These are phyloP conservation scores for Buathra laborator DNA, from an alignment of 2,888 invertebrate species.

Conservation along the genomic window DNA sequence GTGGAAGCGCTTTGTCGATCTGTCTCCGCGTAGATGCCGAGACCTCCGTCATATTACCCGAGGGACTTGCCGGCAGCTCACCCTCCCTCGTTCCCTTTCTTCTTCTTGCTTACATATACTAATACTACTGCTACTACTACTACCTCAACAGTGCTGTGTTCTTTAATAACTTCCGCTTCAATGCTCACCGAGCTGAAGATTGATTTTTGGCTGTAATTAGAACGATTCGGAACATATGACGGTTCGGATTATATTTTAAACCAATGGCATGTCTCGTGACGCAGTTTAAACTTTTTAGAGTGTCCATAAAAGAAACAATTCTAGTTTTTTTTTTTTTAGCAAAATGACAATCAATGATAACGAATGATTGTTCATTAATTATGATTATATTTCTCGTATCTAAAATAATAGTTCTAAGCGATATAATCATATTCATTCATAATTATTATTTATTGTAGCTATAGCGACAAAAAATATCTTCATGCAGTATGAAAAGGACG, in stretches of 20 bases:
- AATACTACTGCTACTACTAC: slow-evolving; percentile 2
- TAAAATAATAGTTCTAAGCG: too few relatives aligned
- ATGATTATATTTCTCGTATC: too few relatives aligned
- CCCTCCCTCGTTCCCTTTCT: slow-evolving; percentile 34
- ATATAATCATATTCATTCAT: too few relatives aligned
- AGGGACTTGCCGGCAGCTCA: slow-evolving; percentile 48
- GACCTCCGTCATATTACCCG: slow-evolving; percentile 60
- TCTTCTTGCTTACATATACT: slow-evolving; percentile 47
- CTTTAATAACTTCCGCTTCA: slow-evolving; percentile 51
- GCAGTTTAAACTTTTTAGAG: too few relatives aligned
- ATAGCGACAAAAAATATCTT: background rate
- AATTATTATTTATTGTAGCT: background rate
- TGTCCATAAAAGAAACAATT: too few relatives aligned
- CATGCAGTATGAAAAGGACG: background rate
- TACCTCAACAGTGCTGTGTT: background rate
- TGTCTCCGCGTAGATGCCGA: slow-evolving; percentile 71
- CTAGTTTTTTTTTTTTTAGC: too few relatives aligned
- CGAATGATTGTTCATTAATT: too few relatives aligned
- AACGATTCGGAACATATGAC: slow-evolving; percentile 22
- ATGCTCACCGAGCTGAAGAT: slow-evolving; percentile 34
- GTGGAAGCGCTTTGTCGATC: slow-evolving; percentile 79
- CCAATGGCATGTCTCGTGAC: too few relatives aligned
- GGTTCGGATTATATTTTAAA: background rate
- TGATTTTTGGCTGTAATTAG: slow-evolving; percentile 65
- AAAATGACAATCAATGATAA: too few relatives aligned